Evolutionary conservation across 2,797 vertebrate genomes (phyloP), one percentile per base, ranked within the genome.

Genomic region (Champsocephalus esox): DNA sequence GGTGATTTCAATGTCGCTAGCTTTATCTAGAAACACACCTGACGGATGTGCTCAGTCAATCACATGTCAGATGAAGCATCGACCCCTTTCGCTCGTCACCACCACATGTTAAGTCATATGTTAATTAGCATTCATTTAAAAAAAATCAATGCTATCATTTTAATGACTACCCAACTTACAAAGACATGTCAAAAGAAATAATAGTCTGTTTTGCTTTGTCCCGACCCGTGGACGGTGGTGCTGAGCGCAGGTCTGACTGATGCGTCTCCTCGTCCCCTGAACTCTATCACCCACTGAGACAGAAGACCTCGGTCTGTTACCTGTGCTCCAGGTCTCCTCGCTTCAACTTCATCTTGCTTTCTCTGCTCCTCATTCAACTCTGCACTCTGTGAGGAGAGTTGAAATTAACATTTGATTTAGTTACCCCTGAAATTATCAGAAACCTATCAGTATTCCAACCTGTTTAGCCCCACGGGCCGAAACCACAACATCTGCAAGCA

Each of bases 211-310:
- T 10, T 12, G 44, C 16, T 55, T 38, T 43, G 5, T 32, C n/a
- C 12, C n/a, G 12, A 55, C 14, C 5, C 28, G 24, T 3, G 19
- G 16, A 12, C 46, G 10, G 50, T 24, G 50, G 63, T 44, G 46
- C 54, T 70, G 68, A 66, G 60, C 64, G 51, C 52, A 61, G 38
- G 62, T 69, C 55, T 84, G 83, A 74, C 58, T 84, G 83, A 74
- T 86, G 65, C 57, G 65, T 84, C 86, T 81, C 75, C 60, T 83
- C 58, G 49, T 62, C 21, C 55, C 71, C 69, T 73, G 62, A 21
- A 51, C 70, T 73, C 57, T 66, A 19, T 85, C 75, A 60, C 66
- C 83, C 73, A 68, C 38, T 71, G 78, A 77, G 44, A 32, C 66
- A 58, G 67, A 80, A 66, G 16, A 57, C 54, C 58, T 50, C 21